Evolutionary conservation across 2,113 vertebrate species (phyloP).

Genomic region (Elgaria multicarinata): DNA sequence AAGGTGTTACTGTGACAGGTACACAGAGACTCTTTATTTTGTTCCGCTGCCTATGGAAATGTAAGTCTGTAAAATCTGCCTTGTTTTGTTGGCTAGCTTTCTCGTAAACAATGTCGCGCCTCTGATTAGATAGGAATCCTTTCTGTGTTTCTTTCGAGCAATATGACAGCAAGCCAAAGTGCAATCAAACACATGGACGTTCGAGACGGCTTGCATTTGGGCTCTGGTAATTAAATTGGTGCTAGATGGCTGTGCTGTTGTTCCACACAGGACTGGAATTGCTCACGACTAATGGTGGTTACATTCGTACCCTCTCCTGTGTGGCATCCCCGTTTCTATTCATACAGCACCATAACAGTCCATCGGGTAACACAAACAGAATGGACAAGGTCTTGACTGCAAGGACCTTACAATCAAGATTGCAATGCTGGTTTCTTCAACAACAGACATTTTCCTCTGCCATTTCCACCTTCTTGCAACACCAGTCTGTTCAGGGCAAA

Average conservation of each 20-base stretch:
- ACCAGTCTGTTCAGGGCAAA: too few species aligned
- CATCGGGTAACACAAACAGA: not conserved
- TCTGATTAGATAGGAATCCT: not conserved
- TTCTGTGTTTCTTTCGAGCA: not conserved
- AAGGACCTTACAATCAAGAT: not conserved
- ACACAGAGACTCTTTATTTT: not conserved
- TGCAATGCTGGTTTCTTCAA: not conserved
- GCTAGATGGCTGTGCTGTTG: not conserved
- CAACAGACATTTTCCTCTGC: not conserved
- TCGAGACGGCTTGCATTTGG: too few species aligned
- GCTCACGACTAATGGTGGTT: not conserved
- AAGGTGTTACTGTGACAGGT: not conserved
- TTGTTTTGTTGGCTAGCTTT: not conserved
- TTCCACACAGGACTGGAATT: not conserved
- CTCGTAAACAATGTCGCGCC: not conserved
- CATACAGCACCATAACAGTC: not conserved
- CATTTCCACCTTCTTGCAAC: not conserved
- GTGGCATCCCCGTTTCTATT: not conserved
- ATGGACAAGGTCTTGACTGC: not conserved
- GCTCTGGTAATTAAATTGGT: not conserved
- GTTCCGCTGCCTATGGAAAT: not conserved
- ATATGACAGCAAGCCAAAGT: not conserved
- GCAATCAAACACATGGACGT: too few species aligned
- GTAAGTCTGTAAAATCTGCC: not conserved
- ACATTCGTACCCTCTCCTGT: not conserved